A percentile compares a stretch with the other conserved stretches of the same genome.
Evolutionary conservation across 1,140 invertebrate genomes (phyloP).

Genomic region (Calliopsis andreniformis): DNA sequence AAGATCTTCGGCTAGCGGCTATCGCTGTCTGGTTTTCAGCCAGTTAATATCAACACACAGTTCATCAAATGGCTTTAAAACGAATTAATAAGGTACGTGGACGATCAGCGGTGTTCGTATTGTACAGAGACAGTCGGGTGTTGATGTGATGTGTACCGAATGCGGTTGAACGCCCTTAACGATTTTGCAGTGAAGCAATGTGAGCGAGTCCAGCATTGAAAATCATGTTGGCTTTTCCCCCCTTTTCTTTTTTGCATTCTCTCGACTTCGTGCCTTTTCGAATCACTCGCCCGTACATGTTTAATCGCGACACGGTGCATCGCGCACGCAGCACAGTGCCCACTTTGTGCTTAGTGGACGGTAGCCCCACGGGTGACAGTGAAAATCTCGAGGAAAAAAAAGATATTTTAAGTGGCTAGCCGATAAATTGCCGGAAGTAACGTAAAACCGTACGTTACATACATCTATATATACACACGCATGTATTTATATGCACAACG

Average conservation of each 20-base stretch:
- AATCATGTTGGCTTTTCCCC: constrained; percentile 68
- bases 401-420: constrained; percentile 58
- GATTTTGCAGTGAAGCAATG: constrained; percentile 79
- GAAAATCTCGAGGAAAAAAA: constrained; percentile 45
- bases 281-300: constrained; percentile 35
- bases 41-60: constrained; percentile 82
- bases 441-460: constrained; percentile 70
- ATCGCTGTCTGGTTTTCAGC: constrained; percentile 81
- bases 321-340: constrained; percentile 46
- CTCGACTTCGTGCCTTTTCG: constrained; percentile 39
- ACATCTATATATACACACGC: constrained; percentile 39
- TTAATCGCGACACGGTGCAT: constrained; percentile 30
- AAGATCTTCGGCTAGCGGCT: constrained; percentile 82
- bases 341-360: constrained; percentile 57
- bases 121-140: constrained; percentile 31
- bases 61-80: constrained; percentile 94
- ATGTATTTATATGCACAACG: constrained; percentile 22
- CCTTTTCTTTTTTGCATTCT: constrained; percentile 55
- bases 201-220: constrained; percentile 73
- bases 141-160: constrained; percentile 62
- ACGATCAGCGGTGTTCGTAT: constrained; percentile 59
- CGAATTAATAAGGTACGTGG: constrained; percentile 96
- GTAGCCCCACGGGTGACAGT: constrained; percentile 66
- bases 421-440: constrained; percentile 78
- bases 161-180: constrained; percentile 81